These are phyloP conservation scores for Sebastes iracundus DNA, from an alignment of 2,797 vertebrate genomes.

Conservation along the genomic window DNA sequence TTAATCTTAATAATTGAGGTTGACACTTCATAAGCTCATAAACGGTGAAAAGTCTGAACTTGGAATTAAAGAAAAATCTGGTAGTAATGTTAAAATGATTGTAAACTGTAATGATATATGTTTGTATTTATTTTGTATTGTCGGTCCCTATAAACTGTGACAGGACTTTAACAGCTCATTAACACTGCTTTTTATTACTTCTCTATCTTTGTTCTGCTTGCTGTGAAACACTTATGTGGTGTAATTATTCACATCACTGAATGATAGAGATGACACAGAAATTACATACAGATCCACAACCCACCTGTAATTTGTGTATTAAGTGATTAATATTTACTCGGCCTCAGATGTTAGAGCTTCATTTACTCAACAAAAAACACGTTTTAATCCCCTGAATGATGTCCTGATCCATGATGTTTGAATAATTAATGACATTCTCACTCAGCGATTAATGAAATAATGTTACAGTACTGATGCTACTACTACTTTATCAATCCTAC, in stretches of 20 bases:
- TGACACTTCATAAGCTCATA: neutral
- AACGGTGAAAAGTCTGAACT: neutral
- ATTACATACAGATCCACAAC: neutral
- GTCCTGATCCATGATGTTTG: neutral
- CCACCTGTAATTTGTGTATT: neutral
- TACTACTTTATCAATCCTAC: neutral
- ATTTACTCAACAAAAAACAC: neutral
- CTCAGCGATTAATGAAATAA: neutral
- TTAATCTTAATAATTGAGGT: neutral
- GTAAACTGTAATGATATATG: neutral
- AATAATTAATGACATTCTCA: neutral
- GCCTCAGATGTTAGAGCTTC: neutral
- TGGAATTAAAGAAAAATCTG: neutral
- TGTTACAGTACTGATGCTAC: neutral
- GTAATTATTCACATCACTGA: neutral
- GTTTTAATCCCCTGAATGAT: neutral
- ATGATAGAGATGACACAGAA: neutral
- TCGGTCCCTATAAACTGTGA: neutral
- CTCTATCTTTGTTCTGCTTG: neutral
- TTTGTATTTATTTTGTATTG: neutral
- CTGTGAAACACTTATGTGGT: neutral
- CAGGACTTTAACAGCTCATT: neutral
- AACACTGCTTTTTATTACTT: neutral
- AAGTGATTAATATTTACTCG: neutral
- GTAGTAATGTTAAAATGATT: neutral